A percentile compares a stretch with the other conserved stretches of the same genome.
These are phyloP conservation scores for Drosophila aldrichi DNA, from an alignment of 2,888 invertebrate genomes.

Conservation along the genomic window DNA sequence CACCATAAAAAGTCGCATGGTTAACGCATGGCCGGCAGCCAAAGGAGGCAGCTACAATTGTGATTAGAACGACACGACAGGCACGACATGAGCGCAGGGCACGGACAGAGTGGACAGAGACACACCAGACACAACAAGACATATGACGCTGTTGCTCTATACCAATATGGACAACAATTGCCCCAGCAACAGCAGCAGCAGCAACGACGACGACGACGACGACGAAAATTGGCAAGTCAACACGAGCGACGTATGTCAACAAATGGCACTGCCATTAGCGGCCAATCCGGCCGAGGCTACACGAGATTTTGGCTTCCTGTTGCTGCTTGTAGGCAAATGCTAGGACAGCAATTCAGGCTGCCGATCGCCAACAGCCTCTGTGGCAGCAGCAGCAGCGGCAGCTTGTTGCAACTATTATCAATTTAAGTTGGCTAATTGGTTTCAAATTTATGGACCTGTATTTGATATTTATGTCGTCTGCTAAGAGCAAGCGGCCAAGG, in stretches of 20 bases:
- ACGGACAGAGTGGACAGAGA: conserved; percentile 11
- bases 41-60: conserved; percentile 59
- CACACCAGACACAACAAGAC: conserved; percentile 49
- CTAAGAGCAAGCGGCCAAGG: conserved; percentile 32
- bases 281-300: conserved; percentile 52
- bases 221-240: conserved; percentile 75
- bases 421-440: conserved; percentile 85
- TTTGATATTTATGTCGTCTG: conserved; percentile 84
- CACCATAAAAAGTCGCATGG: conserved; percentile 79
- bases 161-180: conserved; percentile 81
- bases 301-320: conserved; percentile 59
- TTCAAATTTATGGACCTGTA: conserved; percentile 85
- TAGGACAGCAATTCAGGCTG: conserved; percentile 49
- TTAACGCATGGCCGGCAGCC: conserved; percentile 42
- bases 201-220: conserved; percentile 15
- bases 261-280: conserved; percentile 79
- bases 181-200: conserved; percentile 23
- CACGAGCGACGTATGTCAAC: conserved; percentile 82
- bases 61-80: conserved; percentile 81
- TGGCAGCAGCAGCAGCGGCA: conserved; percentile 39
- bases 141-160: conserved; percentile 69
- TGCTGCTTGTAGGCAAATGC: conserved; percentile 67
- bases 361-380: conserved; percentile 37
- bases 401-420: conserved; percentile 82
- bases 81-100: conserved; percentile 76